Evolutionary conservation across 1,140 invertebrate species (phyloP).

Genomic region (Archivesica marissinica): DNA sequence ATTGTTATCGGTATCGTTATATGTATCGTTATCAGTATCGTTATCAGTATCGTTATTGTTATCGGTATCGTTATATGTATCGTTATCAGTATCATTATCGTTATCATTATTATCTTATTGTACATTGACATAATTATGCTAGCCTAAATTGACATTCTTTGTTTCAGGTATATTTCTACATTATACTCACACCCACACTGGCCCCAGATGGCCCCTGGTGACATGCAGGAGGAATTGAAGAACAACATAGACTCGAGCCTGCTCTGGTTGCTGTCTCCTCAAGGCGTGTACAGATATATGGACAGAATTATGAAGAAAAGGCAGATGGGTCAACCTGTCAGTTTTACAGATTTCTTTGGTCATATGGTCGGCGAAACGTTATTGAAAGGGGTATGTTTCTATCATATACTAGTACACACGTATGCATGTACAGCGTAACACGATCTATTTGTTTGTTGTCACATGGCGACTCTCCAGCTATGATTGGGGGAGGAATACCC

Average conservation of each 20-base stretch:
- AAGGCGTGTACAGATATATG: constrained; percentile 81
- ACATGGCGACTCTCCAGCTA: too few relatives aligned
- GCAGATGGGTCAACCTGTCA: constrained; percentile 84
- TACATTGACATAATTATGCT: too few relatives aligned
- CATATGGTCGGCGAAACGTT: constrained; percentile 85
- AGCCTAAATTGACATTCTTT: not conserved
- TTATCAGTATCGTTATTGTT: too few relatives aligned
- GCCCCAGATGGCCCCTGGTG: constrained; percentile 77
- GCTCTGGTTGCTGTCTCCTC: constrained; percentile 79
- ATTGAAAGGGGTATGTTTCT: constrained; percentile 82
- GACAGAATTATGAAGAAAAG: constrained; percentile 82
- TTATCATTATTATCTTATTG: too few relatives aligned
- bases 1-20: too few relatives aligned
- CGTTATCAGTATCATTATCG: too few relatives aligned
- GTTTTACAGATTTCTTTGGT: constrained; percentile 86
- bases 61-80: too few relatives aligned
- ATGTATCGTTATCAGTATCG: too few relatives aligned
- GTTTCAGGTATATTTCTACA: constrained; percentile 82
- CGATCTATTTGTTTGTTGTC: too few relatives aligned
- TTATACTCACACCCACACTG: constrained; percentile 83
- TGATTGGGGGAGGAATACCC: too few relatives aligned
- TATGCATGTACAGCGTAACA: too few relatives aligned
- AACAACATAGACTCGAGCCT: constrained; percentile 83
- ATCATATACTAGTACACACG: too few relatives aligned
- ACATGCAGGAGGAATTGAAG: constrained; percentile 83